phyloP scores from a whole-genome alignment of 2,797 vertebrate species.

The Lithobates sylvaticus region DNA sequence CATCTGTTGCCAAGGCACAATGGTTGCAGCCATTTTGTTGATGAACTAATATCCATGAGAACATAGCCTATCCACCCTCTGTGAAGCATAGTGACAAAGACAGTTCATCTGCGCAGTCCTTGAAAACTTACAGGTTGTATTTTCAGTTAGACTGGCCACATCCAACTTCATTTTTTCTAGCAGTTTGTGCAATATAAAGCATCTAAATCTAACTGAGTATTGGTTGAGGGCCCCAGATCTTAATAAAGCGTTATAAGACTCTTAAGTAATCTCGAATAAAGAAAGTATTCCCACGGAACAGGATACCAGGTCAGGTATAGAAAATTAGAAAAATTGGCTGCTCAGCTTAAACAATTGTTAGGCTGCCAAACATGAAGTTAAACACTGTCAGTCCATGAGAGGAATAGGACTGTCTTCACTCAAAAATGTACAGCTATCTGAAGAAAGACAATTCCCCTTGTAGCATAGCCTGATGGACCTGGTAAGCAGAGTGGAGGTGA shows the following conservation, averaged over 20 bases:
- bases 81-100: neutral
- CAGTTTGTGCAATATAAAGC: too few relatives aligned
- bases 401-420: neutral
- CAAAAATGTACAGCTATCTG: neutral
- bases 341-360: neutral
- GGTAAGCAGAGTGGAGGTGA: too few relatives aligned
- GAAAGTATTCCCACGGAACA: neutral
- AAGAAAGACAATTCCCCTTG: neutral
- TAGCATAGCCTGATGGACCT: too few relatives aligned
- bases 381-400: too few relatives aligned
- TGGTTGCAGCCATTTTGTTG: conserved; percentile 18
- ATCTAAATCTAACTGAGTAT: too few relatives aligned
- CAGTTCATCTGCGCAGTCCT: neutral
- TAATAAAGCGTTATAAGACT: too few relatives aligned
- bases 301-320: neutral
- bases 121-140: neutral
- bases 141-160: neutral
- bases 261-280: neutral
- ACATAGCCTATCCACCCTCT: neutral
- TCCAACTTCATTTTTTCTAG: too few relatives aligned
- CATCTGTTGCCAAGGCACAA: conserved; percentile 29
- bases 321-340: too few relatives aligned
- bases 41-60: conserved; percentile 8
- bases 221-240: neutral
- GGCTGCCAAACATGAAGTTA: neutral